Conservation (phyloP, 2,113 vertebrate species). For the Gymnogyps californianus region DNA sequence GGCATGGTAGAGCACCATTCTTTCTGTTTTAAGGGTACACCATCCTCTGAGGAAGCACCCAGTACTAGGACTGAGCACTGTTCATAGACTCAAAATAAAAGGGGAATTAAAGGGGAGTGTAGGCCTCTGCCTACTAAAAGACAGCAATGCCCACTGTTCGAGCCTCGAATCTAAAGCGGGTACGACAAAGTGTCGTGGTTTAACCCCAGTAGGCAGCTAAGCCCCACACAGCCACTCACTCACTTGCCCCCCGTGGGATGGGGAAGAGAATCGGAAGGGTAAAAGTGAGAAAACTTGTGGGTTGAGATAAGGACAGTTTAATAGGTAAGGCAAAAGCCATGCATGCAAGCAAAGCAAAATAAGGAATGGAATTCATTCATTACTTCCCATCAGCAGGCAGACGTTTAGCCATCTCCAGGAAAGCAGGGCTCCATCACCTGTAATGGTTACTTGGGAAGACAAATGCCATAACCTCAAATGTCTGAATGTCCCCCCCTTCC, state of each 20-base stretch:
- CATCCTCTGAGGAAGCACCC: not conserved
- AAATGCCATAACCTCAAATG: not conserved
- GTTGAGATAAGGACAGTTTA: not conserved
- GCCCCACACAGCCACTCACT: accelerated
- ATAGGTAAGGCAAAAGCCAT: not conserved
- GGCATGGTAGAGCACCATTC: not conserved
- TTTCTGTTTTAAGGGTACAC: not conserved
- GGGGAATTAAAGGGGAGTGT: not conserved
- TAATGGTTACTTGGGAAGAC: not conserved
- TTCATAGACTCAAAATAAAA: not conserved
- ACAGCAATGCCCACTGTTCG: not conserved
- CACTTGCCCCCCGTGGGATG: not conserved
- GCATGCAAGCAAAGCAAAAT: not conserved
- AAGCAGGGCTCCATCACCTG: not conserved
- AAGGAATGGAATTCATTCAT: not conserved
- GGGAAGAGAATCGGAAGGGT: not conserved
- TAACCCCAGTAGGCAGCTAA: not conserved
- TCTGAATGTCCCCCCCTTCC: too few species aligned
- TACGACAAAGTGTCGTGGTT: not conserved
- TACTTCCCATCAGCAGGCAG: not conserved
- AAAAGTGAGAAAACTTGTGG: not conserved
- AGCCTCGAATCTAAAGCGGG: not conserved
- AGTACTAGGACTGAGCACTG: not conserved
- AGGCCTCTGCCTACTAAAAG: not conserved
- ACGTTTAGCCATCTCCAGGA: not conserved